Conservation (phyloP, 2,797 vertebrate species). For the Tolypeutes matacus region DNA sequence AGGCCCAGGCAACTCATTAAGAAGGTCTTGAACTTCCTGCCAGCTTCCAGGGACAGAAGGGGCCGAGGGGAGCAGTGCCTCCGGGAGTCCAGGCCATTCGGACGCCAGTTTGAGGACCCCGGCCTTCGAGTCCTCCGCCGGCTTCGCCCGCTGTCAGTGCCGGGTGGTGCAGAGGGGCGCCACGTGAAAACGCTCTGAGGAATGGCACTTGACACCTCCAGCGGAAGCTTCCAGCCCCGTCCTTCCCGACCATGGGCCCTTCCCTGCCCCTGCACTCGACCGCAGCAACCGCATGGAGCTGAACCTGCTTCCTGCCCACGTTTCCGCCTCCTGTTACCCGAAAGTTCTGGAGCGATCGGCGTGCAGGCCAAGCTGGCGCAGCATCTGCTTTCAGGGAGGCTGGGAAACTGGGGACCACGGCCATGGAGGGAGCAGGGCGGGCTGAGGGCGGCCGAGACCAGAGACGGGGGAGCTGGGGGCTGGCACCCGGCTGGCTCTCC, state of each 20-base stretch:
- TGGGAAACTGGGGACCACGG: neutral
- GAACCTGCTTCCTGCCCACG: rapidly evolving
- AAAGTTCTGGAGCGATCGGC: neutral
- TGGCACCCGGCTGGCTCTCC: neutral
- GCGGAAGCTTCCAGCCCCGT: neutral
- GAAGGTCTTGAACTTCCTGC: slow-evolving; percentile 78
- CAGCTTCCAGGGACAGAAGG: neutral
- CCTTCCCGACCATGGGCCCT: neutral
- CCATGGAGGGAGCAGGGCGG: neutral
- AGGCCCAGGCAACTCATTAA: slow-evolving; percentile 75
- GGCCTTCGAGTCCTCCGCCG: rapidly evolving
- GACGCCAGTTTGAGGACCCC: rapidly evolving
- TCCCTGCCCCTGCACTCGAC: neutral
- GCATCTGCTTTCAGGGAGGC: neutral
- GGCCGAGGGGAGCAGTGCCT: no score
- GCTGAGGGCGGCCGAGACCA: rapidly evolving
- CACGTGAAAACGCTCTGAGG: no score
- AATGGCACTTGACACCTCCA: no score
- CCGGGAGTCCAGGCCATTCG: rapidly evolving
- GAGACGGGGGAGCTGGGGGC: neutral
- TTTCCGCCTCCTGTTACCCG: neutral
- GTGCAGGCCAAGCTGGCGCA: neutral
- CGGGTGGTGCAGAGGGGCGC: no score
- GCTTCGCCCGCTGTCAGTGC: rapidly evolving
- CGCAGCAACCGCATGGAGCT: rapidly evolving